phyloP scores from a whole-genome alignment of 2,113 vertebrate species.

The Lamprotornis superbus region DNA sequence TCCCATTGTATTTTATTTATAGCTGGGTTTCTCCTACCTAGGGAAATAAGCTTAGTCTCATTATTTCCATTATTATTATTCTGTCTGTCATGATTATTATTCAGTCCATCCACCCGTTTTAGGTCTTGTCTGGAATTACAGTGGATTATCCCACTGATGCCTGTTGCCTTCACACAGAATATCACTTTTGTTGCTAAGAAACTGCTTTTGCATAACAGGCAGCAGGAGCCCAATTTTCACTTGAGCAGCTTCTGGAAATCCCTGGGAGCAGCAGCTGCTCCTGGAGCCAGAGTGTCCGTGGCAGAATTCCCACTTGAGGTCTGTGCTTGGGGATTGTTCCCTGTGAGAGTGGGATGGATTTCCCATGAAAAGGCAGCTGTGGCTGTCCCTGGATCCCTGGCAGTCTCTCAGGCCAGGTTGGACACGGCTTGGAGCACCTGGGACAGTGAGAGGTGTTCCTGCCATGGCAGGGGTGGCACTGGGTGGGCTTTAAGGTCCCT shows the following conservation, averaged over 20 bases:
- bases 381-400: neutral
- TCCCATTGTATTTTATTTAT: conserved; percentile 9
- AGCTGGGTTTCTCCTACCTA: neutral
- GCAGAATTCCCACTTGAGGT: neutral
- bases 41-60: neutral
- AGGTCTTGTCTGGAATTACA: conserved; percentile 36
- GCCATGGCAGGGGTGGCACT: neutral
- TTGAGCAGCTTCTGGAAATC: neutral
- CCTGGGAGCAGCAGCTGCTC: neutral
- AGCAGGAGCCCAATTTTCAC: neutral
- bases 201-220: conserved; percentile 46
- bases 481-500: rapidly evolving
- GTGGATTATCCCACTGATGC: conserved; percentile 34
- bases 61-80: conserved; percentile 20
- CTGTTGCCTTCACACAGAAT: neutral
- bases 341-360: neutral
- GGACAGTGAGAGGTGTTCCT: neutral
- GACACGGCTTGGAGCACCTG: neutral
- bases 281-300: neutral
- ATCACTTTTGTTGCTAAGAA: conserved; percentile 59
- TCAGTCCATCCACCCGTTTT: neutral
- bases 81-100: neutral
- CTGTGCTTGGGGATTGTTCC: neutral
- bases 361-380: too few relatives aligned
- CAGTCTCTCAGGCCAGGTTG: neutral